phyloP scores from a whole-genome alignment of 2,113 vertebrate genomes.

The Psittacus erithacus region DNA sequence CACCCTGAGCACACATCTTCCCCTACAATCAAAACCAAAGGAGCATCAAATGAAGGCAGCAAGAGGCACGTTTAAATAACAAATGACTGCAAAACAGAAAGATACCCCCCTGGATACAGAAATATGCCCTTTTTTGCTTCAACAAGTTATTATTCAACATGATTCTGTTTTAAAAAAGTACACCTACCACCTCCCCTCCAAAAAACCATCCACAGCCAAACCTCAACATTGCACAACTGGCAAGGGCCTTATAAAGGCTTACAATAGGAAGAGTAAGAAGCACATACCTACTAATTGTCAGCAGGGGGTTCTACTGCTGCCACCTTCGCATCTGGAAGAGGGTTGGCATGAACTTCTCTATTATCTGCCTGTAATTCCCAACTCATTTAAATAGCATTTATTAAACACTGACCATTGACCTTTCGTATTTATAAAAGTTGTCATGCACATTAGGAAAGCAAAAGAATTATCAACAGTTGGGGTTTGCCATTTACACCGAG shows the following conservation, averaged over 20 bases:
- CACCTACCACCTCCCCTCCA: background rate
- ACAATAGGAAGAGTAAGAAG: background rate
- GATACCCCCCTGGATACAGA: background rate
- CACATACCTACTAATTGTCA: background rate
- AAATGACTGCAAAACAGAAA: background rate
- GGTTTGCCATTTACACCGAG: background rate
- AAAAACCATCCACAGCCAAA: background rate
- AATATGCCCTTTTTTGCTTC: background rate
- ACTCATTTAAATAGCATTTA: background rate
- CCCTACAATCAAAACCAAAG: background rate
- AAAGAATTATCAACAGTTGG: background rate
- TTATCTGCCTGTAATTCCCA: background rate
- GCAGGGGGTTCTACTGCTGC: background rate
- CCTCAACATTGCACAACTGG: background rate
- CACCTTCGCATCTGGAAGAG: background rate
- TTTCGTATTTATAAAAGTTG: background rate
- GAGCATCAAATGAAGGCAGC: background rate
- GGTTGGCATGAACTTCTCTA: background rate
- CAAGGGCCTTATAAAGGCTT: slow-evolving; percentile 31
- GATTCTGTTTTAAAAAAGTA: background rate
- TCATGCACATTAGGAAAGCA: background rate
- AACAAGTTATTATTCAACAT: background rate
- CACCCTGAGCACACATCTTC: background rate
- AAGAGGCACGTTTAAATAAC: background rate
- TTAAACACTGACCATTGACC: background rate